Conservation (phyloP, 2,888 invertebrate genomes). For the Ommatoiulus sabulosus region DNA sequence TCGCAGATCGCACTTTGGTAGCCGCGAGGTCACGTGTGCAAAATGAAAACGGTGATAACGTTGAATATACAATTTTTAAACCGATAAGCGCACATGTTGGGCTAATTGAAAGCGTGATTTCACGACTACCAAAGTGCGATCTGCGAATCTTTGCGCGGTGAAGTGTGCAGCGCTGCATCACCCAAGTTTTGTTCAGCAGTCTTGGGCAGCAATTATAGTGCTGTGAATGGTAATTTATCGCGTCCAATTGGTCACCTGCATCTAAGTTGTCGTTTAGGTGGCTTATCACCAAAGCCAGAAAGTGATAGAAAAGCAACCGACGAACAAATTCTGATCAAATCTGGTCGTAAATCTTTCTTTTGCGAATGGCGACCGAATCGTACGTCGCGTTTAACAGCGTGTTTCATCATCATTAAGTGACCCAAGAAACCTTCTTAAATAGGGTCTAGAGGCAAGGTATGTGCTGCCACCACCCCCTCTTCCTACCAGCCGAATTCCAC, state of each 20-base stretch:
- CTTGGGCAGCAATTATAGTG: no score
- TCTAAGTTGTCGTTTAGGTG: background rate
- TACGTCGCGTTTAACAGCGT: background rate
- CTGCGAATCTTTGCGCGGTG: no score
- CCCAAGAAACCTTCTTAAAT: background rate
- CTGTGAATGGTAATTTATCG: background rate
- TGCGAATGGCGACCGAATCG: background rate
- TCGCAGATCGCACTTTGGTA: no score
- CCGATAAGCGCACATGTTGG: no score
- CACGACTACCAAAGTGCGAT: no score
- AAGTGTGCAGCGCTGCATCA: no score
- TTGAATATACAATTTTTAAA: no score
- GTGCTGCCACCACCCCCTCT: background rate
- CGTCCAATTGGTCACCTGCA: background rate
- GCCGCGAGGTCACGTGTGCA: no score
- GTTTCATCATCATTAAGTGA: slow-evolving; percentile 48
- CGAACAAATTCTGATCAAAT: slow-evolving; percentile 28
- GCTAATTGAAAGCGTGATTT: no score
- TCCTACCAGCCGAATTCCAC: slow-evolving; percentile 24
- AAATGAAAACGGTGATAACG: no score
- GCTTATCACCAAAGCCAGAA: background rate
- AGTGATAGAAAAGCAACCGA: background rate
- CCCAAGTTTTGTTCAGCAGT: no score
- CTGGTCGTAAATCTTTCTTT: slow-evolving; percentile 20
- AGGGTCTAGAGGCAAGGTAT: background rate